Evolutionary conservation across 1,140 invertebrate genomes (phyloP), one percentile per base, ranked within the genome.

Genomic region (Mizuhopecten yessoensis): DNA sequence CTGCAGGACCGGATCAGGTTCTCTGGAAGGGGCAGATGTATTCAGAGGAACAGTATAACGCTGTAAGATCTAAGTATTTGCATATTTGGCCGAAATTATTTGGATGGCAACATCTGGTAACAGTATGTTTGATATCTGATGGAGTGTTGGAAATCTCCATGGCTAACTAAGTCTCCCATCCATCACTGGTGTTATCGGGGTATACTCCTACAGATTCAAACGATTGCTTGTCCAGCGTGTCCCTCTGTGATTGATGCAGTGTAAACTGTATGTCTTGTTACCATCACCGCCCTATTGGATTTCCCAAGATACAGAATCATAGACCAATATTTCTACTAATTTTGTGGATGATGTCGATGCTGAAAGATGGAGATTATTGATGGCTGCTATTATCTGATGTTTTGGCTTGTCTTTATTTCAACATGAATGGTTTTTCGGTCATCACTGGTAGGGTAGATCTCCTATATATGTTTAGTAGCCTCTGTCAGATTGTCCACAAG

Each of bases 31-130:
- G 17, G 42, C n/a, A 7, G 11, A 29, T 75, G 57, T 75, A 5
- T n/a, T 75, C 1, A n/a, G 57, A 29, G 11, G n/a, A 75, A 75
- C n/a, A n/a, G n/a, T n/a, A n/a, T n/a, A n/a, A n/a, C 57, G 0
- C 1, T 75, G 29, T 75, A 75, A 20, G 42, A 1, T 45, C 17
- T 2, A 5, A 75, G 20, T 49, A 49, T 49, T 49, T 29, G 17
- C 57, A 75, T 75, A 75, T 75, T 75, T 75, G 57, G 45, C 45
- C n/a, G n/a, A n/a, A n/a, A n/a, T n/a, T n/a, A n/a, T n/a, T n/a
- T n/a, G n/a, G n/a, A n/a, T n/a, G n/a, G n/a, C n/a, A n/a, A n/a
- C n/a, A n/a, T n/a, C n/a, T n/a, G n/a, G n/a, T n/a, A n/a, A n/a
- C n/a, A n/a, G n/a, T n/a, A 49, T 49, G 13, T 39, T 39, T 39